phyloP scores from a whole-genome alignment of 2,113 vertebrate species.

The Gorsachius goisagi region DNA sequence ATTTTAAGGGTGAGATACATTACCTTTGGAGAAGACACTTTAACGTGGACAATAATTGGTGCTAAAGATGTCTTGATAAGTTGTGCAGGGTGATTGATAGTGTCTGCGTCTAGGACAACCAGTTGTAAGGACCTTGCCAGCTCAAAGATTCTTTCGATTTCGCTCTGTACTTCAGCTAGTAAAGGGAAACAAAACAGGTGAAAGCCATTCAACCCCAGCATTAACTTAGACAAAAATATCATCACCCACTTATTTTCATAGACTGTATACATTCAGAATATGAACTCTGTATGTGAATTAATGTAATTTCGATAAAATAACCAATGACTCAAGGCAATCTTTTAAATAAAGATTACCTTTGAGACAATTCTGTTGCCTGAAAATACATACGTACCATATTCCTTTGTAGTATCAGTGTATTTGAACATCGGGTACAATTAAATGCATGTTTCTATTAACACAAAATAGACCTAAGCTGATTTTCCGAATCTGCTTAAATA shows the following conservation, averaged over 20 bases:
- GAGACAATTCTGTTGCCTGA: neutral
- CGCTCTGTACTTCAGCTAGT: slow-evolving; percentile 95
- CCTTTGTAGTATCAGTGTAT: neutral
- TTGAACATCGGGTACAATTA: neutral
- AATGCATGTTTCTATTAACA: neutral
- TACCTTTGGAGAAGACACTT: slow-evolving; percentile 99
- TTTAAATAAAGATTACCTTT: neutral
- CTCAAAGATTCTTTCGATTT: slow-evolving; percentile 98
- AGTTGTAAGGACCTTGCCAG: slow-evolving; percentile 94
- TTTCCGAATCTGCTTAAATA: neutral
- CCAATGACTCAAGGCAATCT: neutral
- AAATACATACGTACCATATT: neutral
- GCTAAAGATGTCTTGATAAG: slow-evolving; percentile 98
- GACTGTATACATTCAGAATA: too few relatives aligned
- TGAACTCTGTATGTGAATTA: neutral
- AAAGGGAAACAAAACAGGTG: neutral
- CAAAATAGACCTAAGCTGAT: neutral
- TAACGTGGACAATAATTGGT: slow-evolving; percentile 96
- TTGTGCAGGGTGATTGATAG: slow-evolving; percentile 96
- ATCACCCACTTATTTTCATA: neutral
- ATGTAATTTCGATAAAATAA: neutral
- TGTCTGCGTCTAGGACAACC: slow-evolving; percentile 96
- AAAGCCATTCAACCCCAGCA: neutral
- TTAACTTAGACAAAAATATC: neutral
- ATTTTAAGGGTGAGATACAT: neutral